Conservation (phyloP, 1,140 invertebrate species). For the Drosophila auraria region DNA sequence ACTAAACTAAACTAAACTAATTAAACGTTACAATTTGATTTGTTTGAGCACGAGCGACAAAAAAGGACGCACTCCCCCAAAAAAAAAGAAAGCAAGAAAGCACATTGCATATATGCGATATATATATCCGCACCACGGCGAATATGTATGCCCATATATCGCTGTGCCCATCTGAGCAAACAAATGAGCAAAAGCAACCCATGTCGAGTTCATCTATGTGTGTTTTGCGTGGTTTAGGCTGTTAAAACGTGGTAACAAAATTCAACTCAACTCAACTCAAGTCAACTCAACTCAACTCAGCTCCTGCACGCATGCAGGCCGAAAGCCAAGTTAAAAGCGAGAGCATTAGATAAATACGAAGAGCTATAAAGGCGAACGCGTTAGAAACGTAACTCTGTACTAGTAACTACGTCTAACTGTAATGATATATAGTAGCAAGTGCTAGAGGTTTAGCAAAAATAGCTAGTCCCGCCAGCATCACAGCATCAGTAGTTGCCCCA, state of each 20-base stretch:
- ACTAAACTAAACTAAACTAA: slow-evolving; percentile 68
- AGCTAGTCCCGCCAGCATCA: slow-evolving; percentile 47
- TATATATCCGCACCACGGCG: slow-evolving; percentile 49
- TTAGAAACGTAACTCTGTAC: slow-evolving; percentile 39
- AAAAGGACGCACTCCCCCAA: slow-evolving; percentile 65
- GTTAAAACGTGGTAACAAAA: slow-evolving; percentile 72
- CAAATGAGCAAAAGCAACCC: slow-evolving; percentile 59
- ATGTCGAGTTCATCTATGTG: slow-evolving; percentile 85
- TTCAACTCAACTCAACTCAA: slow-evolving; percentile 9
- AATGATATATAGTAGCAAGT: slow-evolving; percentile 30
- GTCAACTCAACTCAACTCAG: slow-evolving; percentile 30
- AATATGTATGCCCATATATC: slow-evolving; percentile 52
- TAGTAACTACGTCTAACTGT: slow-evolving; percentile 33
- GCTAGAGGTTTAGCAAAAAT: slow-evolving; percentile 36
- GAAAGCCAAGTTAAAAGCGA: slow-evolving; percentile 32
- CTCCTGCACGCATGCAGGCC: slow-evolving; percentile 48
- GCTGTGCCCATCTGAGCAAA: slow-evolving; percentile 39
- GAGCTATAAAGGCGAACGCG: slow-evolving; percentile 26
- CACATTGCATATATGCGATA: slow-evolving; percentile 49
- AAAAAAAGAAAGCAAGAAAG: slow-evolving; percentile 38
- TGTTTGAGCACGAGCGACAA: slow-evolving; percentile 73
- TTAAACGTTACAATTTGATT: slow-evolving; percentile 81
- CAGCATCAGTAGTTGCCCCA: slow-evolving; percentile 60
- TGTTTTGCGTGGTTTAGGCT: slow-evolving; percentile 85
- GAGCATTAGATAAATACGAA: slow-evolving; percentile 27